A percentile compares a stretch with the other conserved stretches of the same genome.
Evolutionary conservation across 2,888 invertebrate species (phyloP).

Genomic region (Pharmacophagus antenor): DNA sequence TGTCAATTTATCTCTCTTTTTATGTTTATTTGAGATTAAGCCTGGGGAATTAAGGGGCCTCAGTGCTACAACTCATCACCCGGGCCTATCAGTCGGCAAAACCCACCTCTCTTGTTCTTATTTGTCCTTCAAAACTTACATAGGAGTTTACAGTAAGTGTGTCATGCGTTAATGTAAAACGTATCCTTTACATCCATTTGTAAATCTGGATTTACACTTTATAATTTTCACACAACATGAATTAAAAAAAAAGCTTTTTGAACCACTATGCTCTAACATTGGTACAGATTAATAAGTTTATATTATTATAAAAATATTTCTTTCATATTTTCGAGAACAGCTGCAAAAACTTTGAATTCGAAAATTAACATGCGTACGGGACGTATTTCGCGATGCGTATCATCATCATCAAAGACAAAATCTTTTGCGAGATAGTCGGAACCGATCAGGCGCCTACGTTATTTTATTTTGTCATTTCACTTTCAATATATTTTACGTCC

Average conservation of each 20-base stretch:
- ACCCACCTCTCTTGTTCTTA: too few species aligned
- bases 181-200: not conserved
- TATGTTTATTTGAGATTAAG: too few species aligned
- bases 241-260: not conserved
- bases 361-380: constrained; percentile 22
- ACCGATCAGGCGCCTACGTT: constrained; percentile 30
- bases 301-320: constrained; percentile 11
- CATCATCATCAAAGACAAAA: constrained; percentile 29
- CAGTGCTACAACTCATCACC: too few species aligned
- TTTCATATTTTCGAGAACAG: constrained; percentile 5
- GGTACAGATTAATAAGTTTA: constrained; percentile 12
- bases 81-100: too few species aligned
- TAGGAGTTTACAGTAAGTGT: too few species aligned
- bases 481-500: constrained; percentile 17
- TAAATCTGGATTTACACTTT: not conserved
- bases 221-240: not conserved
- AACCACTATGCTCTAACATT: not conserved
- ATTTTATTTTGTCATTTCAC: constrained; percentile 24
- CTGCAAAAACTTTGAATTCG: constrained; percentile 10
- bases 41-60: too few species aligned
- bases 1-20: too few species aligned
- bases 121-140: too few species aligned
- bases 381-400: constrained; percentile 26
- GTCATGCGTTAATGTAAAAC: too few species aligned
- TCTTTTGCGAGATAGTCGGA: constrained; percentile 25